Evolutionary conservation across 2,888 invertebrate genomes (phyloP).

Genomic region (Xanthia togata): DNA sequence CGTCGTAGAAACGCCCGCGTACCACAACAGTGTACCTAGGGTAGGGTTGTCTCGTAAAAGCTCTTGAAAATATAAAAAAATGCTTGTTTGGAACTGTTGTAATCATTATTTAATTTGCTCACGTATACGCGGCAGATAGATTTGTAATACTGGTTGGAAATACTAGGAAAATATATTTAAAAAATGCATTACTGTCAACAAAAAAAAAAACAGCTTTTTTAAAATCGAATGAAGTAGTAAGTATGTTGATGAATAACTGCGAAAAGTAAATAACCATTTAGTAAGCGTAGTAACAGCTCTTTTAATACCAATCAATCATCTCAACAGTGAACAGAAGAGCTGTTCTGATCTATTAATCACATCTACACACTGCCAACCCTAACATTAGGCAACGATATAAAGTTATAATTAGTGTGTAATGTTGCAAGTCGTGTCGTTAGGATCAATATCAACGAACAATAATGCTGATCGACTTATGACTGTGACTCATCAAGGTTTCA

Average conservation of each 20-base stretch:
- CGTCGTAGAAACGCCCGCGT: slow-evolving; percentile 71
- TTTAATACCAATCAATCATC: slow-evolving; percentile 48
- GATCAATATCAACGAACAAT: slow-evolving; percentile 82
- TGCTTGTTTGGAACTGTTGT: not conserved
- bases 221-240: not conserved
- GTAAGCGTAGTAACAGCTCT: slow-evolving; percentile 27
- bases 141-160: not conserved
- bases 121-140: not conserved
- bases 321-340: slow-evolving; percentile 1
- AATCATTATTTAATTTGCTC: not conserved
- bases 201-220: not conserved
- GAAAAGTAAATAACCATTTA: not conserved
- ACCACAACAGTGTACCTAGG: slow-evolving; percentile 57
- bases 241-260: not conserved
- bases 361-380: slow-evolving; percentile 60
- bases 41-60: slow-evolving; percentile 55
- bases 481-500: slow-evolving; percentile 81
- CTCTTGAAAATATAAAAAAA: not conserved
- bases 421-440: slow-evolving; percentile 80
- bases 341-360: slow-evolving; percentile 39
- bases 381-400: slow-evolving; percentile 75
- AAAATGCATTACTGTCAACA: not conserved
- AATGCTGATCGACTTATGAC: slow-evolving; percentile 74
- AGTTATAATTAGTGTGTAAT: slow-evolving; percentile 83
- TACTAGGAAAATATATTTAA: not conserved